These are phyloP conservation scores for Drosophila lini DNA, from an alignment of 1,140 invertebrate species.

Conservation along the genomic window DNA sequence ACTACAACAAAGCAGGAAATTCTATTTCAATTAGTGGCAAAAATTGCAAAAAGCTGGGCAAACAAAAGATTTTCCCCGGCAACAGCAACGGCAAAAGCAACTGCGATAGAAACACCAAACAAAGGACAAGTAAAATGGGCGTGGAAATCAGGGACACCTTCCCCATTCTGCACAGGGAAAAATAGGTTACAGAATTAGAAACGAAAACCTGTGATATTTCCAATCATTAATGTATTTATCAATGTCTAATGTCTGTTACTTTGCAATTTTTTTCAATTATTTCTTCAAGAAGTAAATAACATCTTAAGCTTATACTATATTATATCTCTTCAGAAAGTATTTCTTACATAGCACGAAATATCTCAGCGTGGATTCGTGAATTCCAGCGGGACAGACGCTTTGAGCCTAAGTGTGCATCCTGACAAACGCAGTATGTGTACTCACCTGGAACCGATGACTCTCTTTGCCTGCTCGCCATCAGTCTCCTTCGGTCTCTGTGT, in stretches of 20 bases:
- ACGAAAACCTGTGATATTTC: neutral
- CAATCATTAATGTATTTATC: too few relatives aligned
- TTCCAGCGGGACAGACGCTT: slow-evolving; percentile 9
- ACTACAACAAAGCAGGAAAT: slow-evolving; percentile 66
- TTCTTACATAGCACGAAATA: neutral
- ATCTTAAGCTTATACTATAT: too few relatives aligned
- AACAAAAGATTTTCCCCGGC: slow-evolving; percentile 74
- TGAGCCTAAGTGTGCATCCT: slow-evolving; percentile 39
- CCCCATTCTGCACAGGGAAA: neutral
- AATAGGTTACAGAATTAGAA: neutral
- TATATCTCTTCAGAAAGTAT: neutral
- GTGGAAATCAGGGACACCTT: slow-evolving; percentile 14
- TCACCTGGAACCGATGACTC: slow-evolving; percentile 84
- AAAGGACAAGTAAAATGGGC: slow-evolving; percentile 37
- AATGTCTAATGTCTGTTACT: too few relatives aligned
- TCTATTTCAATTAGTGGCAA: slow-evolving; percentile 83
- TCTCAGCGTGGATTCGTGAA: neutral
- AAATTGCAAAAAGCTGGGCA: slow-evolving; percentile 78
- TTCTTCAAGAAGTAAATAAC: too few relatives aligned
- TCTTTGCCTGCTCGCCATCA: slow-evolving; percentile 69
- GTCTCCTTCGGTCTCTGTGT: slow-evolving; percentile 10
- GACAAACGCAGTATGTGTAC: slow-evolving; percentile 52
- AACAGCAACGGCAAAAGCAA: slow-evolving; percentile 33
- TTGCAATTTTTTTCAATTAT: too few relatives aligned
- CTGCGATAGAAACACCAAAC: slow-evolving; percentile 47